Evolutionary conservation across 92 coral and sea anemone species (phyloP).

Genomic region (Porites rus): DNA sequence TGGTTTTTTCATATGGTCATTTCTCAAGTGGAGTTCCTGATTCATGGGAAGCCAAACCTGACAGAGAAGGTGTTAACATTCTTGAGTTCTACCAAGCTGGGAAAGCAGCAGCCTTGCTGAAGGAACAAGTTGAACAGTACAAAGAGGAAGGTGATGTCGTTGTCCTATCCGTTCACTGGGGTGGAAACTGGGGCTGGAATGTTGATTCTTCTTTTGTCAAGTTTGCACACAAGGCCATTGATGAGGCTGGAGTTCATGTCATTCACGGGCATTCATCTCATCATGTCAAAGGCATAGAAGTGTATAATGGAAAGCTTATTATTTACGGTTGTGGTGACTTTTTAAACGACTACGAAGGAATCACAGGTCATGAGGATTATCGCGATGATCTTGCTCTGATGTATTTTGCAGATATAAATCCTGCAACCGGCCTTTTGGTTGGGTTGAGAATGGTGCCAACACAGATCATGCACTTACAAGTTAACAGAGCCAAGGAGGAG

Average conservation of each 20-base stretch:
- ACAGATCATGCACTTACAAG: conserved; percentile 76
- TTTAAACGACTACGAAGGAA: conserved; percentile 86
- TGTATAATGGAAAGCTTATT: conserved; percentile 76
- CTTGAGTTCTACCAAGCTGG: conserved; percentile 63
- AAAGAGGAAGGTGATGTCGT: conserved; percentile 75
- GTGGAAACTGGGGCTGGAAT: conserved; percentile 94
- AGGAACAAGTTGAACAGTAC: conserved; percentile 50
- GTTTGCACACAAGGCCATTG: conserved; percentile 88
- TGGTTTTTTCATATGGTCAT: conserved; percentile 87
- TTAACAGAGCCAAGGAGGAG: conserved; percentile 79
- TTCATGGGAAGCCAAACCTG: conserved; percentile 69
- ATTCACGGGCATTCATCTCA: conserved; percentile 93
- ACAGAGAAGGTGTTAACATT: conserved; percentile 77
- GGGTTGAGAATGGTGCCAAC: conserved; percentile 86
- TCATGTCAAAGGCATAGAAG: conserved; percentile 87
- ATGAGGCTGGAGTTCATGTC: conserved; percentile 78
- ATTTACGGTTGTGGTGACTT: conserved; percentile 94
- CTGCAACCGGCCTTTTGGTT: conserved; percentile 61
- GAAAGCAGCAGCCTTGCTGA: conserved; percentile 51
- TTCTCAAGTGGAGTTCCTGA: conserved; percentile 86
- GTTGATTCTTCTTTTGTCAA: conserved; percentile 64
- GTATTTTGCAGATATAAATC: conserved; percentile 79
- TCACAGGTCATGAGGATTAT: conserved; percentile 74
- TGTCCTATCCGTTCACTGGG: conserved; percentile 86
- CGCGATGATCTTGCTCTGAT: conserved; percentile 82